These are phyloP conservation scores for Dromius quadrimaculatus DNA, from an alignment of 2,888 invertebrate genomes.

Conservation along the genomic window DNA sequence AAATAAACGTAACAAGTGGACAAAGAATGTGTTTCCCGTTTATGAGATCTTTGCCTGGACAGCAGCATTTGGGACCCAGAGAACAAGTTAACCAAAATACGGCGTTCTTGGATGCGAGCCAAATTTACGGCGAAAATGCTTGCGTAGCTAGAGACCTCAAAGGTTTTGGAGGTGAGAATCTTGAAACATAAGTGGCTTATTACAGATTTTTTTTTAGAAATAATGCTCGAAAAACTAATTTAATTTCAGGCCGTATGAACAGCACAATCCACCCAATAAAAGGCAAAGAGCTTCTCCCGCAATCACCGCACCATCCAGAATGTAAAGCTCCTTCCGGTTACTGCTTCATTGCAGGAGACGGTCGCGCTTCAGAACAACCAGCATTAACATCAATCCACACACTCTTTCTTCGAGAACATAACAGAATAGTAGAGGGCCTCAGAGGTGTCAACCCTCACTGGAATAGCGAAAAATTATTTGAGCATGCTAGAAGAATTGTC, in stretches of 20 bases:
- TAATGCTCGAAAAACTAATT: neutral
- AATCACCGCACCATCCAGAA: slow-evolving; percentile 84
- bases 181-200: neutral
- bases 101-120: slow-evolving; percentile 88
- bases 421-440: slow-evolving; percentile 84
- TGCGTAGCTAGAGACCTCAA: slow-evolving; percentile 84
- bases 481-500: slow-evolving; percentile 82
- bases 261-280: slow-evolving; percentile 80
- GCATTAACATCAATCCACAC: slow-evolving; percentile 91
- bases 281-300: slow-evolving; percentile 84
- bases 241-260: slow-evolving; percentile 81
- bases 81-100: slow-evolving; percentile 96
- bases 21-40: slow-evolving; percentile 92
- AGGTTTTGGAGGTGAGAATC: slow-evolving; percentile 81
- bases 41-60: slow-evolving; percentile 93
- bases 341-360: slow-evolving; percentile 92
- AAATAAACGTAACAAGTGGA: slow-evolving; percentile 85
- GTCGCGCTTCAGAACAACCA: slow-evolving; percentile 93
- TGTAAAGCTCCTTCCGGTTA: slow-evolving; percentile 87
- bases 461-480: slow-evolving; percentile 88
- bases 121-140: slow-evolving; percentile 80
- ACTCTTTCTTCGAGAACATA: slow-evolving; percentile 90
- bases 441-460: slow-evolving; percentile 88
- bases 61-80: slow-evolving; percentile 86
- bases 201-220: too few species aligned